Percentiles rank a stretch among this genome's conserved stretches.
Evolutionary conservation across 2,888 invertebrate species (phyloP).

Genomic region (Oxytorus armatus): DNA sequence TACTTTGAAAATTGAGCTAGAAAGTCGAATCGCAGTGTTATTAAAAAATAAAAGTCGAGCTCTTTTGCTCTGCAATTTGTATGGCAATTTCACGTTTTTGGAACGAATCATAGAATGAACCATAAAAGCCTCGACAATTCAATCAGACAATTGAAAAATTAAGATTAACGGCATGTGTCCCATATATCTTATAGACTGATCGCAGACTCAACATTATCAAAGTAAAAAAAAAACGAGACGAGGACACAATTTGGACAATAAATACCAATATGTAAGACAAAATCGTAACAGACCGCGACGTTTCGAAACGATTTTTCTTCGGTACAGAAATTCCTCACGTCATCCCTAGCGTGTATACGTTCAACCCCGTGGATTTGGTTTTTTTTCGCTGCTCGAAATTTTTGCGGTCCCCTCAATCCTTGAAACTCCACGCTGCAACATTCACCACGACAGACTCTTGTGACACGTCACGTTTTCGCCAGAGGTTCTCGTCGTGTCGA

Average conservation of each 20-base stretch:
- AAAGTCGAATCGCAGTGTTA: background rate
- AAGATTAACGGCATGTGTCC: background rate
- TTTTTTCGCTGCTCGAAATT: slow-evolving; percentile 33
- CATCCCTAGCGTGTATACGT: slow-evolving; percentile 5
- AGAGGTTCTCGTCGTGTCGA: slow-evolving; percentile 35
- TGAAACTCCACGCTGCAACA: slow-evolving; percentile 29
- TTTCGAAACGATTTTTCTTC: slow-evolving; percentile 17
- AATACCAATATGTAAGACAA: background rate
- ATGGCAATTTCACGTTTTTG: no score
- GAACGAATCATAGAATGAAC: background rate
- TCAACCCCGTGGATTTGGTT: slow-evolving; percentile 43
- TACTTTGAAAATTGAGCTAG: background rate
- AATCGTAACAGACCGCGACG: background rate
- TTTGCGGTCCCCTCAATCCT: slow-evolving; percentile 22
- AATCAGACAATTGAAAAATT: background rate
- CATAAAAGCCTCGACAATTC: no score
- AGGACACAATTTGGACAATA: background rate
- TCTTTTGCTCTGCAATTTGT: no score
- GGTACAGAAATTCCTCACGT: slow-evolving; percentile 33
- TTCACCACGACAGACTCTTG: slow-evolving; percentile 37
- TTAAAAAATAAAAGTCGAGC: no score
- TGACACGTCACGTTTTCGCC: slow-evolving; percentile 48
- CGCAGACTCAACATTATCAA: background rate
- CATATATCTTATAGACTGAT: background rate
- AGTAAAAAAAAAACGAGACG: background rate